A percentile compares a stretch with the other conserved stretches of the same genome.
Conservation (phyloP, 1,140 invertebrate species). For the Teleogryllus occipitalis region DNA sequence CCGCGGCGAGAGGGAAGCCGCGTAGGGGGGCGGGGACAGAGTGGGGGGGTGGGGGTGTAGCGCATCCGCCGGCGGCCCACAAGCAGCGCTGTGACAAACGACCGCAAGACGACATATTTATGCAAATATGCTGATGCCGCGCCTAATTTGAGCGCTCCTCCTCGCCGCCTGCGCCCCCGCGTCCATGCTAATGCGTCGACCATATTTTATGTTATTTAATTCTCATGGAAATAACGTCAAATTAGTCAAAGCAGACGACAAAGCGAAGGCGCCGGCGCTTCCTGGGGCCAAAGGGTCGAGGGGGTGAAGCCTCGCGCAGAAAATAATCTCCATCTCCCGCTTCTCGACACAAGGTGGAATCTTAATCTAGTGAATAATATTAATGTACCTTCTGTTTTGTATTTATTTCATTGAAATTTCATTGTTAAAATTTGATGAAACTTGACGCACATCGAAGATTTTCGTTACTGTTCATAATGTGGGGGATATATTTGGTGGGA, state of each 20-base stretch:
- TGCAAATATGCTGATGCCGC: background rate
- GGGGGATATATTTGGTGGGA: too few relatives aligned
- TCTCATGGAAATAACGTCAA: background rate
- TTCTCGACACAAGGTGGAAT: too few relatives aligned
- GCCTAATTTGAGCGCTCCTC: background rate
- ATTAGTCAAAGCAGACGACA: slow-evolving; percentile 4
- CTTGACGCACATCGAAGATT: too few relatives aligned
- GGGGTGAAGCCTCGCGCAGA: background rate
- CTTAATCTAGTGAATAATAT: too few relatives aligned
- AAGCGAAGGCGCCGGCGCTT: background rate
- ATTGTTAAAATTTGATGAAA: too few relatives aligned
- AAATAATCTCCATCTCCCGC: too few relatives aligned
- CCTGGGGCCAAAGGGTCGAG: background rate
- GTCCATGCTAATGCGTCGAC: background rate
- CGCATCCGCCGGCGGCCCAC: background rate
- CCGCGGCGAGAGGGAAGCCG: too few relatives aligned
- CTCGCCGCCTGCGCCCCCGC: background rate
- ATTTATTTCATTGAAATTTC: too few relatives aligned
- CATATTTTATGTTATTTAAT: slow-evolving; percentile 6
- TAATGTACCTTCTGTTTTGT: too few relatives aligned
- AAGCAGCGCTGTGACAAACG: background rate
- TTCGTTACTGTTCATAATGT: too few relatives aligned
- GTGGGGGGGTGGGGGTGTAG: background rate
- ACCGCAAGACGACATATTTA: background rate
- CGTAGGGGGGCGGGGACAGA: background rate